Evolutionary conservation across 2,797 vertebrate species (phyloP).

Genomic region (Philypnodon macrostomus): DNA sequence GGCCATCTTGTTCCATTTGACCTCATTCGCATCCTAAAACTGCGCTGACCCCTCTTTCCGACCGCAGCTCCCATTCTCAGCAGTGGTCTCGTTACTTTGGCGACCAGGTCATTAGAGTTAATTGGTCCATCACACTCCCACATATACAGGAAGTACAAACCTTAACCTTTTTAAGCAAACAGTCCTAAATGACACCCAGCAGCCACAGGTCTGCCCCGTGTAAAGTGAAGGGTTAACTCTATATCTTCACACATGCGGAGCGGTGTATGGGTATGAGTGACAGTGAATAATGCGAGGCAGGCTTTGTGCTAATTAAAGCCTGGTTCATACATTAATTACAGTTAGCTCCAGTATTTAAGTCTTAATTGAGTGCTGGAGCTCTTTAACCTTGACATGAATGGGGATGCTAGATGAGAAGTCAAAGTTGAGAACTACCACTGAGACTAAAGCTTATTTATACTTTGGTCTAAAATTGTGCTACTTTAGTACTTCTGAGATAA

Average conservation of each 20-base stretch:
- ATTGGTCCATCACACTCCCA: slow-evolving; percentile 52
- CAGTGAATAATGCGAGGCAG: slow-evolving; percentile 59
- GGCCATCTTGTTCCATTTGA: too few species aligned
- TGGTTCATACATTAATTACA: slow-evolving; percentile 66
- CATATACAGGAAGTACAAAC: slow-evolving; percentile 11
- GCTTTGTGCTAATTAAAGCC: slow-evolving; percentile 63
- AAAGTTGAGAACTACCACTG: not conserved
- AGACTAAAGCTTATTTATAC: slow-evolving; percentile 4
- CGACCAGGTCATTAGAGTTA: slow-evolving; percentile 70
- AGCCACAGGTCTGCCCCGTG: not conserved
- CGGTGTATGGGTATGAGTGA: slow-evolving; percentile 33
- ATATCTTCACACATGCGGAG: slow-evolving; percentile 14
- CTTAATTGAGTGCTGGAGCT: slow-evolving; percentile 40
- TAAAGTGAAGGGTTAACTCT: not conserved
- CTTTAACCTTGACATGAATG: slow-evolving; percentile 41
- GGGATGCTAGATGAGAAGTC: slow-evolving; percentile 10
- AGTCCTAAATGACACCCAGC: slow-evolving; percentile 13
- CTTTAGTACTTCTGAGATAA: too few species aligned
- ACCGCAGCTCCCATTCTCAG: slow-evolving; percentile 64
- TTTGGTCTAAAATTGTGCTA: slow-evolving; percentile 8
- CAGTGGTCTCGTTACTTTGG: slow-evolving; percentile 33
- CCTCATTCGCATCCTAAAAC: slow-evolving; percentile 44
- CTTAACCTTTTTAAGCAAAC: slow-evolving; percentile 44
- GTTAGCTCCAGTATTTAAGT: slow-evolving; percentile 44
- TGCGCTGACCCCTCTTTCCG: slow-evolving; percentile 61